Conservation (phyloP, 1,140 invertebrate species). For the Anastrepha obliqua region DNA sequence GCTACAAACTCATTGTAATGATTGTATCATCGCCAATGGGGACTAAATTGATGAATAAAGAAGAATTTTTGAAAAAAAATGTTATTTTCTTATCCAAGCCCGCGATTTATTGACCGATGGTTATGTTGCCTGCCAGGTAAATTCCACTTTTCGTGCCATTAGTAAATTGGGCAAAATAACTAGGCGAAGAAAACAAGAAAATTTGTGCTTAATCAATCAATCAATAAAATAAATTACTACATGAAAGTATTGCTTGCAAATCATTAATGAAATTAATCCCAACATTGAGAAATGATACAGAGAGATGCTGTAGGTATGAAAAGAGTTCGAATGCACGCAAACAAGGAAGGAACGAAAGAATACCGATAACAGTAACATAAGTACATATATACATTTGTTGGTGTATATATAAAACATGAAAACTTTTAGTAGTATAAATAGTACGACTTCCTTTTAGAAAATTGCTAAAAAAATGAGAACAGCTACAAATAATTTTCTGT, state of each 20-base stretch:
- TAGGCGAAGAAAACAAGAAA: neutral
- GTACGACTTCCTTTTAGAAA: neutral
- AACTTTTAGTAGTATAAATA: neutral
- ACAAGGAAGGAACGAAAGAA: neutral
- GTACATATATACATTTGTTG: neutral
- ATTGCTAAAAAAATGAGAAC: neutral
- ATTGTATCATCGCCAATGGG: too few species aligned
- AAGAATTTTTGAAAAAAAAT: too few species aligned
- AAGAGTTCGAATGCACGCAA: neutral
- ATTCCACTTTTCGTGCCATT: neutral
- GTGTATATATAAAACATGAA: neutral
- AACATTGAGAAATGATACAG: slow-evolving; percentile 3
- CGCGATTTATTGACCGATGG: too few species aligned
- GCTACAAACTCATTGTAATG: too few species aligned
- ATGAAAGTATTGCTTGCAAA: neutral
- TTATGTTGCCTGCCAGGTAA: too few species aligned
- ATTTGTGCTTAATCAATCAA: slow-evolving; percentile 6
- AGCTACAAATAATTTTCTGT: neutral
- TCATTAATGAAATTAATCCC: slow-evolving; percentile 48
- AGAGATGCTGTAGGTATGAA: neutral
- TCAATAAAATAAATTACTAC: slow-evolving; percentile 35
- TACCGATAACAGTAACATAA: neutral
- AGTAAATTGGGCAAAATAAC: slow-evolving; percentile 1
- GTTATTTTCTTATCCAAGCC: too few species aligned
- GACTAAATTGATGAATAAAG: too few species aligned